Evolutionary conservation across 2,888 invertebrate genomes (phyloP), one percentile per base, ranked within the genome.

Genomic region (Macrosiphum euphorbiae): DNA sequence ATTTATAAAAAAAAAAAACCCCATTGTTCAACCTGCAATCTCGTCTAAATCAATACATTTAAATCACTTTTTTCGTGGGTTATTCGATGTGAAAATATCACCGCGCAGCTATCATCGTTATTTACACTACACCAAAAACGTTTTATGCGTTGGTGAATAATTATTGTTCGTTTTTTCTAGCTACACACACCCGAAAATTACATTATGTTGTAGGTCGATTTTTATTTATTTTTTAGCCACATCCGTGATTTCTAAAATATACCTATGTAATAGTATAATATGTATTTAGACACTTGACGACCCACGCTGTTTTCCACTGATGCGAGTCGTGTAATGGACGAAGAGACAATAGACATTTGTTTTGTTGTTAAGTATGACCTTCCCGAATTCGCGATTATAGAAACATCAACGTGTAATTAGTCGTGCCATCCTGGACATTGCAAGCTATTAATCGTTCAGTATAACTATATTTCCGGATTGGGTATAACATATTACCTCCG

Each of bases 331-430:
- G 78, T 78, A 78, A 78, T 35, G 78, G 78, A 78, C 35, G 7
- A 20, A 78, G 35, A 35, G 20, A 78, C 78, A 78, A 78, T 78
- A 35, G 78, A 35, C 35, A 78, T 20, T 35, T 35, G 35, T 78
- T 35, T 78, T 78, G 35, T 78, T 78, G 35, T 78, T 78, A 16
- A 35, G 35, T 78, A 35, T 35, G 78, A 78, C 78, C 78, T 78
- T 78, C 78, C 35, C 20, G 35, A 20, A 78, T 20, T 78, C 8
- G 8, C 20, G 35, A 35, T 78, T 78, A 78, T 20, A 35, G 67
- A 78, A 78, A 78, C 78, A 78, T 78, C 78, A 35, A 78, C 35
- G 20, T 78, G 78, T 78, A 78, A 78, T 78, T 78, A 78, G 78
- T 78, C 35, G 78, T 78, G 20, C 35, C 35, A 78, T 78, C 35